These are phyloP conservation scores for Channa maculata DNA, from an alignment of 2,113 vertebrate species.

Conservation along the genomic window DNA sequence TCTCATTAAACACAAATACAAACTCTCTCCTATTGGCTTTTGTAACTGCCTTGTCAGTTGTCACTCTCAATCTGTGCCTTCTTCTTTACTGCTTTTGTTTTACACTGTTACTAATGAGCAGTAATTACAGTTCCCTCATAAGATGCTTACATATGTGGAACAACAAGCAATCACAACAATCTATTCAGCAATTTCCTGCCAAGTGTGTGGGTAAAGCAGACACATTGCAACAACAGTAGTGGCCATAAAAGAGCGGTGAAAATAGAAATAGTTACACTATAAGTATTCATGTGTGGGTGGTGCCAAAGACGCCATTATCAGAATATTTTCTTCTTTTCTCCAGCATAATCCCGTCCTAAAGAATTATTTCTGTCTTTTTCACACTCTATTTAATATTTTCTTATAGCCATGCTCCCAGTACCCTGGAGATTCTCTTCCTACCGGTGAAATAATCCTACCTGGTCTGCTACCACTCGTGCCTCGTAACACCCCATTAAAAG, in stretches of 20 bases:
- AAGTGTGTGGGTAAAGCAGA: constrained; percentile 43
- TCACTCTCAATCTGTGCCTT: constrained; percentile 14
- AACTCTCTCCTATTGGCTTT: constrained; percentile 26
- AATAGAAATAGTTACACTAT: constrained; percentile 9
- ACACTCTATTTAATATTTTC: constrained; percentile 25
- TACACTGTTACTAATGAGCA: constrained; percentile 54
- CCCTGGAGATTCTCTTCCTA: constrained; percentile 56
- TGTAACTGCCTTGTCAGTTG: constrained; percentile 34
- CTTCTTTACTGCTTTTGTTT: constrained; percentile 34
- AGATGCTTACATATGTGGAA: constrained; percentile 48
- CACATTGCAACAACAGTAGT: constrained; percentile 5
- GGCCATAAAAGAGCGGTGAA: constrained; percentile 6
- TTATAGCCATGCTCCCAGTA: constrained; percentile 57
- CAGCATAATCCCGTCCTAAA: not conserved
- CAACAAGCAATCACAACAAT: constrained; percentile 36
- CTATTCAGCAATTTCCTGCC: constrained; percentile 29
- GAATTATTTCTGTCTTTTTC: not conserved
- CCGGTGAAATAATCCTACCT: constrained; percentile 73
- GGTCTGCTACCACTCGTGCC: constrained; percentile 66
- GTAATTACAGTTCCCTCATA: constrained; percentile 51
- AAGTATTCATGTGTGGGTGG: constrained; percentile 11
- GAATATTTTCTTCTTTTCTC: not conserved
- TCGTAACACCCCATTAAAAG: constrained; percentile 73
- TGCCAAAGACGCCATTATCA: not conserved
- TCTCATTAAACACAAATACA: constrained; percentile 69